These are phyloP conservation scores for Paramormyrops hopkinsi DNA, from an alignment of 2,797 vertebrate genomes.

Conservation along the genomic window DNA sequence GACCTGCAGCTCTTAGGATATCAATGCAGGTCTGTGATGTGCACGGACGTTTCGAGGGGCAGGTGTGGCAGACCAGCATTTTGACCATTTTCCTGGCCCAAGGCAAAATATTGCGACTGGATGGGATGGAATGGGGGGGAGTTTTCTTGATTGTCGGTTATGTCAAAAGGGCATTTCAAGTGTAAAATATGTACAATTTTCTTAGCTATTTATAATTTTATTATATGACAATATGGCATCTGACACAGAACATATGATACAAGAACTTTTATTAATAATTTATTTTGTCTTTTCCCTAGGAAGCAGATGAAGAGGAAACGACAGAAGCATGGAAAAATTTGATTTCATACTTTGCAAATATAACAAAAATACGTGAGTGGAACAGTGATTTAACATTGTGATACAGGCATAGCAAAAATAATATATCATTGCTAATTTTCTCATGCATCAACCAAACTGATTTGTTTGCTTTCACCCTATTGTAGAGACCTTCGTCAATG, in stretches of 20 bases:
- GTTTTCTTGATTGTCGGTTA: neutral
- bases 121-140: neutral
- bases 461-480: neutral
- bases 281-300: conserved; percentile 29
- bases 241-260: neutral
- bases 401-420: neutral
- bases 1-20: neutral
- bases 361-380: neutral
- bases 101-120: neutral
- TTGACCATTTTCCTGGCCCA: neutral
- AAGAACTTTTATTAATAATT: neutral
- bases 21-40: neutral
- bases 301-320: conserved; percentile 23
- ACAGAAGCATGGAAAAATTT: conserved; percentile 38
- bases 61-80: neutral
- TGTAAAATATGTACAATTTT: neutral
- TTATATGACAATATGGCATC: neutral
- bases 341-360: conserved; percentile 35
- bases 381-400: neutral
- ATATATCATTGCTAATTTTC: neutral
- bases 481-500: neutral
- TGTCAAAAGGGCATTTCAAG: neutral
- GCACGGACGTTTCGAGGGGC: neutral
- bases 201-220: neutral
- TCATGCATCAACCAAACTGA: neutral